These are phyloP conservation scores for Amphipyra tragopoginis DNA, from an alignment of 2,888 invertebrate genomes.

Conservation along the genomic window DNA sequence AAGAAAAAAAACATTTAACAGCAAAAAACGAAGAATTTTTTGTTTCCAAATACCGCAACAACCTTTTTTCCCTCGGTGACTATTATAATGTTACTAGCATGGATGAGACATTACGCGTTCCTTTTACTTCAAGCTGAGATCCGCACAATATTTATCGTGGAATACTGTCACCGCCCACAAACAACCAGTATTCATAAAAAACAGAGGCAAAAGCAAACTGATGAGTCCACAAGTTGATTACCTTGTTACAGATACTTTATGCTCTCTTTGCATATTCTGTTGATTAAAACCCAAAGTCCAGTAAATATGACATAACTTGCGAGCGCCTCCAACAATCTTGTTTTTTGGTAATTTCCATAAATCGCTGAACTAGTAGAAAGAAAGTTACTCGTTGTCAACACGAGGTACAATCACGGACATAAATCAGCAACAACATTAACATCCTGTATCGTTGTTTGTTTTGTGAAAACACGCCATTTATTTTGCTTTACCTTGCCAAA, in stretches of 20 bases:
- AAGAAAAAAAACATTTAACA: no score
- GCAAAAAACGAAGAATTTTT: no score
- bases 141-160: not conserved
- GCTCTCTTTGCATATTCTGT: slow-evolving; percentile 5
- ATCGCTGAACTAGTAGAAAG: slow-evolving; percentile 41
- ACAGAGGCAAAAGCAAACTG: slow-evolving; percentile 5
- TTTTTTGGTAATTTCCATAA: slow-evolving; percentile 54
- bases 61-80: no score
- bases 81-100: no score
- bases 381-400: slow-evolving; percentile 58
- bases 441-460: slow-evolving; percentile 64
- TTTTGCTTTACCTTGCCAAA: slow-evolving; percentile 64
- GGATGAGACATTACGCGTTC: not conserved
- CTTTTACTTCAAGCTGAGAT: not conserved
- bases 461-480: slow-evolving; percentile 62
- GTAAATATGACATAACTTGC: slow-evolving; percentile 26
- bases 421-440: slow-evolving; percentile 63
- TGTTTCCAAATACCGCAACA: no score
- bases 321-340: slow-evolving; percentile 9
- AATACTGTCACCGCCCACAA: not conserved
- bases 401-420: slow-evolving; percentile 54
- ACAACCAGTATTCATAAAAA: slow-evolving; percentile 6
- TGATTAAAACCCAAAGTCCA: slow-evolving; percentile 13
- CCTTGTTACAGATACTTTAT: slow-evolving; percentile 16
- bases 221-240: slow-evolving; percentile 12